Conservation (phyloP, 2,888 invertebrate genomes). For the Imbricaverruca yamaguchii region DNA sequence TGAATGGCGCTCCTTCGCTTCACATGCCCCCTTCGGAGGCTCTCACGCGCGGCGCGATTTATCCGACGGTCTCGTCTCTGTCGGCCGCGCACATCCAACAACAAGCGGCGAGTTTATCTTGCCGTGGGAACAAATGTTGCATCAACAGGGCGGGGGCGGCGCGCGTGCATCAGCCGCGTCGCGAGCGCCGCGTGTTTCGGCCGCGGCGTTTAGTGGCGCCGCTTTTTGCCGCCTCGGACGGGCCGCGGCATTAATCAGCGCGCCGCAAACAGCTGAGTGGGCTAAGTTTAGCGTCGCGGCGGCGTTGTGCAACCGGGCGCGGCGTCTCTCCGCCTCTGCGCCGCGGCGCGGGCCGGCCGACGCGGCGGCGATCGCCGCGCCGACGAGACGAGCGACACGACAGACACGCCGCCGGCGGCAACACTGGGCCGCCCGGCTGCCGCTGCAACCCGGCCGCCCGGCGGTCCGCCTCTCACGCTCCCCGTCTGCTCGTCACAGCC, state of each 20-base stretch:
- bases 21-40: background rate
- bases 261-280: background rate
- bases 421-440: background rate
- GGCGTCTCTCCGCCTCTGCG: background rate
- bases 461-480: background rate
- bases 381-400: background rate
- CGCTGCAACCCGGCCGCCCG: background rate
- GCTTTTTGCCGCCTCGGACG: background rate
- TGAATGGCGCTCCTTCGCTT: background rate
- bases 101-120: slow-evolving; percentile 1
- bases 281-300: background rate
- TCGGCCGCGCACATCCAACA: background rate
- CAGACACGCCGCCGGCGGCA: background rate
- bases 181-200: background rate
- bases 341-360: background rate
- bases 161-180: background rate
- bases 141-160: background rate
- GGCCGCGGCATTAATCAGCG: background rate
- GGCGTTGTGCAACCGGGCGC: background rate
- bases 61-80: background rate
- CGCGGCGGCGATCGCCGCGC: background rate
- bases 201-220: background rate
- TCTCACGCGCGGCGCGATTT: background rate
- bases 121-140: slow-evolving; percentile 1
- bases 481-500: background rate